Evolutionary conservation across 2,888 invertebrate species (phyloP).

Genomic region (Clistopyga incitator): DNA sequence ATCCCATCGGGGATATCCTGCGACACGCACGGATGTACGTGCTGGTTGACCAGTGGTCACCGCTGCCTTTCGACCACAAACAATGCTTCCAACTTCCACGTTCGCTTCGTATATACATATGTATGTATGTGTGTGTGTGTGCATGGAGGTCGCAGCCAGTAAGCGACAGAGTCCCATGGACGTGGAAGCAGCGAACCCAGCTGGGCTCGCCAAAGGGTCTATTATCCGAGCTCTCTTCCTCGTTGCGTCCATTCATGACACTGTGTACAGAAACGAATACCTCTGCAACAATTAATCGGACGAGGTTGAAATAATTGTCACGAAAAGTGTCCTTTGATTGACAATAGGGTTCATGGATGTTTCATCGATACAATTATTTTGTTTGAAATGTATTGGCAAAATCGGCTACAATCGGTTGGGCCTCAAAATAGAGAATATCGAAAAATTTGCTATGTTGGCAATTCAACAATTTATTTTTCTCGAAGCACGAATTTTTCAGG

Average conservation of each 20-base stretch:
- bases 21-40: constrained; percentile 48
- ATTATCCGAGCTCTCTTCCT: not conserved
- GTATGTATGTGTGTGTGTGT: not conserved
- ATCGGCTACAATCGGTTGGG: too few relatives aligned
- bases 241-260: not conserved
- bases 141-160: not conserved
- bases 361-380: too few relatives aligned
- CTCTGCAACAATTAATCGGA: not conserved
- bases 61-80: constrained; percentile 36
- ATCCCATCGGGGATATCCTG: constrained; percentile 53
- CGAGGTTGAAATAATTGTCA: not conserved
- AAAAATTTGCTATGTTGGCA: too few relatives aligned
- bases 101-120: not conserved
- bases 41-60: constrained; percentile 40
- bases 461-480: too few relatives aligned
- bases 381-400: too few relatives aligned
- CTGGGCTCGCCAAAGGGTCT: not conserved
- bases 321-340: not conserved
- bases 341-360: too few relatives aligned
- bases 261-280: not conserved
- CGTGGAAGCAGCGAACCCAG: not conserved
- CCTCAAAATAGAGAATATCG: too few relatives aligned
- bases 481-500: too few relatives aligned
- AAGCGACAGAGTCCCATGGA: constrained; percentile 1
- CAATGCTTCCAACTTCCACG: constrained; percentile 42